These are phyloP conservation scores for Oceanodroma leucorhoa DNA, from an alignment of 2,797 vertebrate genomes.

Conservation along the genomic window DNA sequence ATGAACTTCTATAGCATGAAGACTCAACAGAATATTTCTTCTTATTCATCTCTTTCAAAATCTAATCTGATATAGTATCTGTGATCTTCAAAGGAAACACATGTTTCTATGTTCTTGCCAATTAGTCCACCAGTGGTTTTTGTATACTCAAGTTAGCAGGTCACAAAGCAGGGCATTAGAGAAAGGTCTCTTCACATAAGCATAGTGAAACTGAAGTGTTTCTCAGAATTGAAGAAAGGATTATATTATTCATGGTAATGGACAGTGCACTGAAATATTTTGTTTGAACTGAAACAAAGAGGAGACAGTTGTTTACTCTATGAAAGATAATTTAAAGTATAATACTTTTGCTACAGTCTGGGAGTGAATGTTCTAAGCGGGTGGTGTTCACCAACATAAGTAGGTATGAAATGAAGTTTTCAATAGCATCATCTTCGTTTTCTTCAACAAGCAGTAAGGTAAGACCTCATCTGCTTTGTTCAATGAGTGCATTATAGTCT, in stretches of 20 bases:
- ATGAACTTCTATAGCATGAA: not conserved
- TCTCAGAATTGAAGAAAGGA: not conserved
- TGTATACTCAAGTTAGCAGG: not conserved
- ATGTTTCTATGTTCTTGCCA: not conserved
- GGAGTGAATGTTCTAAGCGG: not conserved
- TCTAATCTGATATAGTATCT: not conserved
- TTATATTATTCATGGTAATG: not conserved
- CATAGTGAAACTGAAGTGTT: not conserved
- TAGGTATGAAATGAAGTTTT: not conserved
- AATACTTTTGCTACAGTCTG: not conserved
- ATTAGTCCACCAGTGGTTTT: not conserved
- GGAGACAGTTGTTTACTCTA: not conserved
- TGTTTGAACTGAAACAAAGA: not conserved
- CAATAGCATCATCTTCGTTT: not conserved
- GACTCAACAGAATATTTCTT: not conserved
- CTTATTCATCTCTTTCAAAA: not conserved
- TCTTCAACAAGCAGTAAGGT: not conserved
- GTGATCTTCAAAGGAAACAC: not conserved
- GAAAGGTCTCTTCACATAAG: not conserved
- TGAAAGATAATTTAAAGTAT: not conserved
- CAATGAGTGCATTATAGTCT: not conserved
- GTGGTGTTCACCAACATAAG: accelerated
- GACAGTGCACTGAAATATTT: not conserved
- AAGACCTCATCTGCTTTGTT: not conserved
- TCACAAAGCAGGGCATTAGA: not conserved